A percentile compares a stretch with the other conserved stretches of the same genome.
Evolutionary conservation across 2,888 invertebrate genomes (phyloP).

Genomic region (Ormyrus nitidulus): DNA sequence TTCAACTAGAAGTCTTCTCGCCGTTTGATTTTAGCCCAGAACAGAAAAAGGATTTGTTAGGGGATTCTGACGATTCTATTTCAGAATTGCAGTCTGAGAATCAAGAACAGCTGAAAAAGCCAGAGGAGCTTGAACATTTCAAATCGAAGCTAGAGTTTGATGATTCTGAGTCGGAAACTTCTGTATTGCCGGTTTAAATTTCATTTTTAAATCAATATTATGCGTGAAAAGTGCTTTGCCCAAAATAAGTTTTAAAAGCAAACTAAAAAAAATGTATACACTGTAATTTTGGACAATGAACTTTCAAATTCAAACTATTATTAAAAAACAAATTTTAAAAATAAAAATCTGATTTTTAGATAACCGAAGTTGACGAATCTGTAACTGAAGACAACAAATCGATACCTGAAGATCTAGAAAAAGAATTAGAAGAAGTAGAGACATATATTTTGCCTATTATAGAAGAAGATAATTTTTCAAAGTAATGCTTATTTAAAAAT

Average conservation of each 20-base stretch:
- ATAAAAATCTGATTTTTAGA: conserved; percentile 17
- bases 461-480: conserved; percentile 22
- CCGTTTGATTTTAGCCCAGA: not conserved
- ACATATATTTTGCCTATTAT: conserved; percentile 4
- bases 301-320: not conserved
- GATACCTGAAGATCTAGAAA: not conserved
- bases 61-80: not conserved
- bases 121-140: not conserved
- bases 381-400: not conserved
- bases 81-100: not conserved
- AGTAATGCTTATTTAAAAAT: not conserved
- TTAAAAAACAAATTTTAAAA: not conserved
- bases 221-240: too few species aligned
- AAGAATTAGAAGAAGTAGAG: conserved; percentile 12
- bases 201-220: too few species aligned
- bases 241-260: too few species aligned
- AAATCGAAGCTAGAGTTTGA: conserved; percentile 8
- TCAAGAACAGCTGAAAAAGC: too few species aligned
- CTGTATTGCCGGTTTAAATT: not conserved
- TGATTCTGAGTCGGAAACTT: not conserved
- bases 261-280: too few species aligned
- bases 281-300: too few species aligned
- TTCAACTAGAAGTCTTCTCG: conserved; percentile 12
- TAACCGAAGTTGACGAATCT: not conserved
- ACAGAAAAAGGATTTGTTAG: not conserved